Conservation (phyloP, 2,888 invertebrate genomes). For the Troides aeacus region DNA sequence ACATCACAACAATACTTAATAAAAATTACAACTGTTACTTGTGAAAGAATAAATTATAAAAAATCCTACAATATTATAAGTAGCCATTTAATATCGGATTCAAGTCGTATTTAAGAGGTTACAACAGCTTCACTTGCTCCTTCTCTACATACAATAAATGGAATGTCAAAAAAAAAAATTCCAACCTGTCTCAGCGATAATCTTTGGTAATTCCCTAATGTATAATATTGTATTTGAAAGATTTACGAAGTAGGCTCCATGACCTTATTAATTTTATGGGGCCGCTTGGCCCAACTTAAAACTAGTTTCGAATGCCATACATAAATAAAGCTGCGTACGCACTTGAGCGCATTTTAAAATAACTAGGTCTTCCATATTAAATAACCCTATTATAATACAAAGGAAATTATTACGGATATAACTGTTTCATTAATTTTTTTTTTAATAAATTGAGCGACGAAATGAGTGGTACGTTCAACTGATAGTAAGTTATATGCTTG, state of each 20-base stretch:
- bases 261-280: conserved; percentile 74
- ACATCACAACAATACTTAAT: no score
- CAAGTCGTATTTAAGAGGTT: conserved; percentile 23
- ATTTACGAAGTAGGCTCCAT: conserved; percentile 57
- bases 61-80: background rate
- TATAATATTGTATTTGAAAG: conserved; percentile 51
- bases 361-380: background rate
- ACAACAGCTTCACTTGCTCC: conserved; percentile 11
- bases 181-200: conserved; percentile 20
- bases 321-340: conserved; percentile 12
- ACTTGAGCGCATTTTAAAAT: background rate
- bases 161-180: conserved; percentile 25
- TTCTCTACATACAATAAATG: conserved; percentile 13
- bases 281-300: conserved; percentile 54
- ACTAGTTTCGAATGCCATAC: conserved; percentile 54
- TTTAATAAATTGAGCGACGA: no score
- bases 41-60: conserved; percentile 2
- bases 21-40: background rate
- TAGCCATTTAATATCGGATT: conserved; percentile 8
- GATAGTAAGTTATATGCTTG: no score
- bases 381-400: background rate
- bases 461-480: no score
- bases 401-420: no score
- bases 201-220: conserved; percentile 34
- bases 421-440: no score